Evolutionary conservation across 2,113 vertebrate species (phyloP).

Genomic region (Motacilla tschutschensis): DNA sequence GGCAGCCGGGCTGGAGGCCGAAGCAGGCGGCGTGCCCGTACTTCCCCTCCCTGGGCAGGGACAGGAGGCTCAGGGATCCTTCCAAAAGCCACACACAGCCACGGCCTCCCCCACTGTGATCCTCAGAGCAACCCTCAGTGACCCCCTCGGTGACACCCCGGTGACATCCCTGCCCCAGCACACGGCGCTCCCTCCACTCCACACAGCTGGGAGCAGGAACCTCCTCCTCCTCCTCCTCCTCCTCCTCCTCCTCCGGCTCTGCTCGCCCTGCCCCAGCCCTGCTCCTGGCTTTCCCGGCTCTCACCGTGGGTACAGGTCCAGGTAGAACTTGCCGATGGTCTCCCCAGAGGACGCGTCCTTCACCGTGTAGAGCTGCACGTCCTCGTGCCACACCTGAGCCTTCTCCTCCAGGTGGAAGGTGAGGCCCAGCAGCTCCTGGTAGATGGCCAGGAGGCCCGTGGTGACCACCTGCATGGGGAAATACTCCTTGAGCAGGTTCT

Average conservation of each 20-base stretch:
- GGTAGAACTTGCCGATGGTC: constrained; percentile 90
- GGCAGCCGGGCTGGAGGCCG: constrained; percentile 92
- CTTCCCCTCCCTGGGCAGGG: constrained; percentile 86
- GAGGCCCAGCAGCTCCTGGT: constrained; percentile 93
- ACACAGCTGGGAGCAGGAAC: rapidly evolving
- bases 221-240: background rate
- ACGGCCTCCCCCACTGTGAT: rapidly evolving
- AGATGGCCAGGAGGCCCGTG: constrained; percentile 87
- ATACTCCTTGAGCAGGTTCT: constrained; percentile 94
- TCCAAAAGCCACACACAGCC: background rate
- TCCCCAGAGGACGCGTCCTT: constrained; percentile 73
- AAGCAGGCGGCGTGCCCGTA: constrained; percentile 96
- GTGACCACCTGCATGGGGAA: constrained; percentile 98
- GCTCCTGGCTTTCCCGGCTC: background rate
- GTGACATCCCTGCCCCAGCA: too few species aligned
- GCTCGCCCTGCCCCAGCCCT: background rate
- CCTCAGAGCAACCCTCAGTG: background rate
- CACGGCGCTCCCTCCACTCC: rapidly evolving
- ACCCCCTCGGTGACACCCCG: rapidly evolving
- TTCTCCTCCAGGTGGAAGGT: constrained; percentile 81
- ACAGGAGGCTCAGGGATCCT: background rate
- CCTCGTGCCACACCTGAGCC: constrained; percentile 87
- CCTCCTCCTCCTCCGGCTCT: background rate
- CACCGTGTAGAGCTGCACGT: constrained; percentile 87
- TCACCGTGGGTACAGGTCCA: constrained; percentile 93